Base-by-base conservation (phyloP, 1,140 invertebrate species). In the Cotesia vestalis region DNA sequence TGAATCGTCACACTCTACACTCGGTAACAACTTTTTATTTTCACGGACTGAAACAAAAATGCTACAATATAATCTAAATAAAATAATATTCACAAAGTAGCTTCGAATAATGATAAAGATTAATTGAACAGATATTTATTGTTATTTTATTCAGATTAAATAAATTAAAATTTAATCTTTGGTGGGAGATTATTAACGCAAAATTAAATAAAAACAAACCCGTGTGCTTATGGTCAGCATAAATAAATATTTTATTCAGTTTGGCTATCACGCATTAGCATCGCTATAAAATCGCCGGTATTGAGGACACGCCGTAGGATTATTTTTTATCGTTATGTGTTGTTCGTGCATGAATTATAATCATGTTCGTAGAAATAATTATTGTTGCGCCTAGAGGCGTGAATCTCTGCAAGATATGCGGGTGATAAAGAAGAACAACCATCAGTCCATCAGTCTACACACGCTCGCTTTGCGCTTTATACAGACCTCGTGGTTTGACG, bases 1-100 rank as follows among this genome's bases (percentile, higher is more conserved):
- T 75, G 77, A 80, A 80, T 80, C 76, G 73, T 78, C 74, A 75
- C 72, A 66, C 35, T 63, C 36, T 34, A 14, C 57, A 12, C 17
- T 34, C 14, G 11, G 14, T 34, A 51, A 51, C 35, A 35, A 38
- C 17, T 14, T 59, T 17, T 46, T 46, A 9, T 46, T 46, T 46
- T 46, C 11, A 46, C 11, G 40, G 6, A 46, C 40, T 46, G 11
- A 46, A 46, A 46, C 11, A 6, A 6, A 46, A 46, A 9, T 46
- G 14, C 5, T 14, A 57, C 3, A 57, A 46, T 4, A 46, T 11
- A 46, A 46, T 46, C 6, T 46, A 46, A 46, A 46, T 46, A 11
- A 1, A 9, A 46, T 0, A 11, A 46, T 46, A 27, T 27, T 27
- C 27, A 27, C 27, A 27, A 27, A 27, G 27, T 27, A 27, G 2